phyloP scores from a whole-genome alignment of 2,797 vertebrate species.

The Etheostoma perlongum region DNA sequence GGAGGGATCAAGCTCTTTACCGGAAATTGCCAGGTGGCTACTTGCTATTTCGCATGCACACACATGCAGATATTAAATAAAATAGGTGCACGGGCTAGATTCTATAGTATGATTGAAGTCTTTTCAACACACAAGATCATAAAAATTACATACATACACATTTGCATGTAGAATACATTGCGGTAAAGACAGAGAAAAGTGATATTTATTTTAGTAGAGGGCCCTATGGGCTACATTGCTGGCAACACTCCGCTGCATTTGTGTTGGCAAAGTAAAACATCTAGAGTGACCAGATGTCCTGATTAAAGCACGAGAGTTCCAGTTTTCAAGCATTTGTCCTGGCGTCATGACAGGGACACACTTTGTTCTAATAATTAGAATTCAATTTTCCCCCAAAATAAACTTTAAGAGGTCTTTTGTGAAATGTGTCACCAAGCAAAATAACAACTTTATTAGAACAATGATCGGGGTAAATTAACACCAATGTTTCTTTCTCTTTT shows the following conservation, averaged over 20 bases:
- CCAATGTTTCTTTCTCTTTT: neutral
- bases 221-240: conserved; percentile 14
- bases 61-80: neutral
- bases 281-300: conserved; percentile 66
- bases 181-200: neutral
- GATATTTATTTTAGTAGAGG: neutral
- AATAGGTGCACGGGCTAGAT: neutral
- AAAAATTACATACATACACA: neutral
- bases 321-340: conserved; percentile 68
- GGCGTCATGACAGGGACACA: conserved; percentile 56
- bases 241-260: conserved; percentile 34
- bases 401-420: conserved; percentile 34
- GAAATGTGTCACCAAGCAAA: conserved; percentile 16
- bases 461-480: neutral
- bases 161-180: neutral
- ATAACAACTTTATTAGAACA: conserved; percentile 12
- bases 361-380: conserved; percentile 63
- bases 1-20: conserved; percentile 34
- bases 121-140: neutral
- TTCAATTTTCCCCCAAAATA: conserved; percentile 47
- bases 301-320: conserved; percentile 55
- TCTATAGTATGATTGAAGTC: neutral
- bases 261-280: conserved; percentile 47
- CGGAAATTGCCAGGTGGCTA: conserved; percentile 20
- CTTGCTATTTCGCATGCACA: conserved; percentile 10